Evolutionary conservation across 2,888 invertebrate genomes (phyloP).

Genomic region (Nymphalis polychloros): DNA sequence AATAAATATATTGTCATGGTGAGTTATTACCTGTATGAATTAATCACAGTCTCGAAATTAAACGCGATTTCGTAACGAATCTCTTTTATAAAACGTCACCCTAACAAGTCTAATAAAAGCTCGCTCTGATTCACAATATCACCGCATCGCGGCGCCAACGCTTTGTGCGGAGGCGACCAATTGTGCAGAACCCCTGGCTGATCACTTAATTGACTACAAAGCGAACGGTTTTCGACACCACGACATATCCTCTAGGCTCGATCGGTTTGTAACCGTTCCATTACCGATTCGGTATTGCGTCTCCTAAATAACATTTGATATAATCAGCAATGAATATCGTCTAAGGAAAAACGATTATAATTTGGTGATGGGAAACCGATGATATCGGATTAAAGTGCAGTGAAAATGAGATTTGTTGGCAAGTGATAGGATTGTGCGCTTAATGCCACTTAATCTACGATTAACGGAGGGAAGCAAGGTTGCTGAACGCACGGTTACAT

Average conservation of each 20-base stretch:
- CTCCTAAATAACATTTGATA: too few relatives aligned
- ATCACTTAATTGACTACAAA: constrained; percentile 79
- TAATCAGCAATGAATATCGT: constrained; percentile 34
- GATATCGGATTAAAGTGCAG: constrained; percentile 73
- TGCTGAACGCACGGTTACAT: constrained; percentile 46
- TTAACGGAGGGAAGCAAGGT: constrained; percentile 59
- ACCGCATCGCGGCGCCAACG: constrained; percentile 59
- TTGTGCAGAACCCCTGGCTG: constrained; percentile 78
- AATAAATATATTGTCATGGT: not conserved
- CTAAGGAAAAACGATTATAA: constrained; percentile 36
- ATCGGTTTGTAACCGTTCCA: constrained; percentile 41
- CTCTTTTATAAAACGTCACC: constrained; percentile 57
- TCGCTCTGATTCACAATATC: constrained; percentile 56
- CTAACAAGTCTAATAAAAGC: constrained; percentile 69
- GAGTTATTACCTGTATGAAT: constrained; percentile 3
- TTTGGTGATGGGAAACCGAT: constrained; percentile 48
- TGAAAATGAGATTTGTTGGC: constrained; percentile 75
- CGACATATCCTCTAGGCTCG: constrained; percentile 38
- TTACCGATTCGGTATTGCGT: constrained; percentile 39
- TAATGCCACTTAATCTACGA: constrained; percentile 71
- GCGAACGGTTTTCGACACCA: constrained; percentile 65
- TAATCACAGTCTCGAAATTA: constrained; percentile 23
- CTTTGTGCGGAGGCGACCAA: constrained; percentile 79
- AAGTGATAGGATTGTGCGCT: constrained; percentile 73
- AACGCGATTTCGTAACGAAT: constrained; percentile 22